Base-by-base conservation (phyloP, 2,113 vertebrate species). In the Oncorhynchus clarkii region DNA sequence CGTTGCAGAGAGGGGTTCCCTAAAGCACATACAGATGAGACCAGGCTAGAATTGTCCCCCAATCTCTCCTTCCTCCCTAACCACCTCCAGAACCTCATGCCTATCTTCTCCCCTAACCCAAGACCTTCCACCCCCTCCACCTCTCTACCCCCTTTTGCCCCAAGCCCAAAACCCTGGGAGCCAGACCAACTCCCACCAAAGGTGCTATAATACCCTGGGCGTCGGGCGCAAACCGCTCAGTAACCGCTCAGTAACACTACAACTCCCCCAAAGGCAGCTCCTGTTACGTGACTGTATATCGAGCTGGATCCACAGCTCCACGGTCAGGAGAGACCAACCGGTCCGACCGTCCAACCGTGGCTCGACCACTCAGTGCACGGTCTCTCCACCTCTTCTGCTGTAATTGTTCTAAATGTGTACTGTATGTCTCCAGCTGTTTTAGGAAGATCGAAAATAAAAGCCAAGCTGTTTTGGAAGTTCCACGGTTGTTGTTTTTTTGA, bases 401-500 rank as follows among this genome's bases (percentile, higher is more conserved):
- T 62, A 54, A 34, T 34, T 62, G 59, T 62, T 29, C 68, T 13
- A 24, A 54, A 54, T 54, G 7, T 70, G 68, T 49, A 62, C 68
- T 70, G 51, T 39, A 51, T 62, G 18, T 13, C 62, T 71, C 67
- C 68, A 57, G 78, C 77, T 88, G 82, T 80, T 70, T 70, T 81
- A 64, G 76, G 51, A 79, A 75, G 16, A 54, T 31, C 60, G 7
- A 51, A 78, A 34, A 78, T 73, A 76, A 78, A 82, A 51, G 51
- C 54, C 24, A 71, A 76, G 70, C 54, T 24, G 34, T 48, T 73
- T 62, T 62, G 59, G 59, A 62, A 62, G 54, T 57, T 20, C 54
- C 13, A 57, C 14, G 3, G n/a, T 74, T 80, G 70, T 76, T 70
- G 39, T 45, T 78, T 45, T 76, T 51, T 77, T 70, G 67, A 79